These are phyloP conservation scores for Agrypnus murinus DNA, from an alignment of 2,888 invertebrate species.

Conservation along the genomic window DNA sequence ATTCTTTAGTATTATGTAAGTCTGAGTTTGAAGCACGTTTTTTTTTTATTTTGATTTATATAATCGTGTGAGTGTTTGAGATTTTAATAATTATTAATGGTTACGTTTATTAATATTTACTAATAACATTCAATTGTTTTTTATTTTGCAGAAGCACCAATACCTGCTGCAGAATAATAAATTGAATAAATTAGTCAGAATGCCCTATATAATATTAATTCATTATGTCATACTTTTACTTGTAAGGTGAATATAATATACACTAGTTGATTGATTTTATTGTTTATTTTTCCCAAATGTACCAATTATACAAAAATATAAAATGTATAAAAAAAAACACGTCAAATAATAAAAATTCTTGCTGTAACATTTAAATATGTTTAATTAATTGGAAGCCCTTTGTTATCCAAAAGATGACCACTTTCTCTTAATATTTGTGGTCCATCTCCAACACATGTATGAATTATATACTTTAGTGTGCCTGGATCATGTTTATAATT, in stretches of 20 bases:
- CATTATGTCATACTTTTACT: neutral
- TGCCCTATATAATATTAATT: neutral
- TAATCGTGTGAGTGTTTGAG: neutral
- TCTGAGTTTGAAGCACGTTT: neutral
- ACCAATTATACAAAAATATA: neutral
- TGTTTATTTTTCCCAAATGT: neutral
- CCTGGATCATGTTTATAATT: conserved; percentile 34
- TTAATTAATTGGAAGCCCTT: conserved; percentile 74
- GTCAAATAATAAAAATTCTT: no score
- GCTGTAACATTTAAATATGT: no score
- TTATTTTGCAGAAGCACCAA: neutral
- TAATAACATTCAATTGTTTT: neutral
- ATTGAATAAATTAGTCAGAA: neutral
- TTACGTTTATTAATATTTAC: neutral
- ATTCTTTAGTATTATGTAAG: neutral
- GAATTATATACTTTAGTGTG: conserved; percentile 79
- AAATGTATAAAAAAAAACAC: no score
- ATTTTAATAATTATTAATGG: neutral
- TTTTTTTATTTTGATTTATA: neutral
- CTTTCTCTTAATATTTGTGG: conserved; percentile 75
- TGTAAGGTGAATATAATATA: neutral
- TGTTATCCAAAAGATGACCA: conserved; percentile 73
- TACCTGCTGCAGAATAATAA: neutral
- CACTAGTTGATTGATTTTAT: no score
- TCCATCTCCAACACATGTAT: conserved; percentile 88